Evolutionary conservation across 2,888 invertebrate species (phyloP).

Genomic region (Xestia ashworthii): DNA sequence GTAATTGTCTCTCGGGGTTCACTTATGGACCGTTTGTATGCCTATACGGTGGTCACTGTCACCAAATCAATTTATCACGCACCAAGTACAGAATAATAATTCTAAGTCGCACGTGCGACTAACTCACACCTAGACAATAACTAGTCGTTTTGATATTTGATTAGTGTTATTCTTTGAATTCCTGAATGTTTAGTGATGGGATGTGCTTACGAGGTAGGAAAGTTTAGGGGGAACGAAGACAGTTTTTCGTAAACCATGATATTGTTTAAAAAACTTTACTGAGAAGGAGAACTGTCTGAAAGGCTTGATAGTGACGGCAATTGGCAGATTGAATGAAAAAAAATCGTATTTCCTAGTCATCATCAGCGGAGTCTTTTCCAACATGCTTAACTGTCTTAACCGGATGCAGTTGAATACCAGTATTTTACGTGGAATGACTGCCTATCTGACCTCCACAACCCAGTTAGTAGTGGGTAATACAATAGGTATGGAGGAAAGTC

Average conservation of each 20-base stretch:
- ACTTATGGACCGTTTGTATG: conserved; percentile 82
- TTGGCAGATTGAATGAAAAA: not conserved
- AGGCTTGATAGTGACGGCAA: no score
- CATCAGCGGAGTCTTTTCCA: not conserved
- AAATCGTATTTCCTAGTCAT: not conserved
- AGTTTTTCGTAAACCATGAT: not conserved
- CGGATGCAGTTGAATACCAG: no score
- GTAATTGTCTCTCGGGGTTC: conserved; percentile 78
- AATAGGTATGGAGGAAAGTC: no score
- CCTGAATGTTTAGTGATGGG: conserved; percentile 59
- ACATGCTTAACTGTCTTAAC: not conserved
- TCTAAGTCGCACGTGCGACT: conserved; percentile 79
- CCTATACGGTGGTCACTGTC: conserved; percentile 78
- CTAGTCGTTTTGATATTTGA: conserved; percentile 81
- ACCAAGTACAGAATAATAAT: conserved; percentile 82
- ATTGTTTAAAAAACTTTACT: not conserved
- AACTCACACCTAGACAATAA: conserved; percentile 83
- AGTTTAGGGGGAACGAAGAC: not conserved
- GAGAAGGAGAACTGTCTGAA: not conserved
- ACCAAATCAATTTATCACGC: conserved; percentile 86
- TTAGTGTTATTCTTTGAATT: conserved; percentile 76
- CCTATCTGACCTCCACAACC: no score
- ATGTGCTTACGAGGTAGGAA: conserved; percentile 9
- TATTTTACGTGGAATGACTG: no score
- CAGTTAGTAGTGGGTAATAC: no score